Percentiles rank a stretch among this genome's conserved stretches.
Evolutionary conservation across 2,113 vertebrate genomes (phyloP).

Genomic region (Cyphomyrus discorhynchus): DNA sequence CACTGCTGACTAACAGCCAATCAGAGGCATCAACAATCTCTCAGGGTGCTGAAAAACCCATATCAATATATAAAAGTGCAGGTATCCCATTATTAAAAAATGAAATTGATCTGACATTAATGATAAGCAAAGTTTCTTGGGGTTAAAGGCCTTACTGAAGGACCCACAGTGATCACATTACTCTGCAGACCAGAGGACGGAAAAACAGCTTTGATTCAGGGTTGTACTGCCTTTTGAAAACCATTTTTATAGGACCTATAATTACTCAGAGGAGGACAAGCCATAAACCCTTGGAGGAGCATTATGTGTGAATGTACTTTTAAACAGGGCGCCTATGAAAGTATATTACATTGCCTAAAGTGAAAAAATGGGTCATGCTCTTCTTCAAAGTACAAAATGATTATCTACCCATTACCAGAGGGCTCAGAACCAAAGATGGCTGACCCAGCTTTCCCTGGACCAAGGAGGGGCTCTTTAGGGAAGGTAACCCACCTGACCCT

Average conservation of each 20-base stretch:
- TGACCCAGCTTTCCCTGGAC: neutral
- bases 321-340: neutral
- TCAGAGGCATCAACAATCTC: neutral
- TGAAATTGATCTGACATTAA: neutral
- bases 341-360: neutral
- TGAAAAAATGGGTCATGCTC: neutral
- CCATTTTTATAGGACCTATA: neutral
- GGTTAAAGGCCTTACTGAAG: neutral
- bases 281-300: neutral
- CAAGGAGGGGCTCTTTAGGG: neutral
- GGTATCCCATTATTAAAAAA: neutral
- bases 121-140: neutral
- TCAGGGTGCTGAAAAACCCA: neutral
- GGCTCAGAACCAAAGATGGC: neutral
- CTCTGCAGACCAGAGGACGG: neutral
- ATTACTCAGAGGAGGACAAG: neutral
- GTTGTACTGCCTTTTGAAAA: neutral
- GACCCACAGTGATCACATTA: neutral
- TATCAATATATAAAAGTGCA: neutral
- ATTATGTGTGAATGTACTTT: neutral
- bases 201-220: neutral
- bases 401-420: neutral
- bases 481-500: neutral
- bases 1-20: neutral
- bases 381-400: slow-evolving; percentile 5